Percentiles rank a stretch among this genome's conserved stretches.
phyloP scores from a whole-genome alignment of 2,797 vertebrate genomes.

The Dryobates pubescens region DNA sequence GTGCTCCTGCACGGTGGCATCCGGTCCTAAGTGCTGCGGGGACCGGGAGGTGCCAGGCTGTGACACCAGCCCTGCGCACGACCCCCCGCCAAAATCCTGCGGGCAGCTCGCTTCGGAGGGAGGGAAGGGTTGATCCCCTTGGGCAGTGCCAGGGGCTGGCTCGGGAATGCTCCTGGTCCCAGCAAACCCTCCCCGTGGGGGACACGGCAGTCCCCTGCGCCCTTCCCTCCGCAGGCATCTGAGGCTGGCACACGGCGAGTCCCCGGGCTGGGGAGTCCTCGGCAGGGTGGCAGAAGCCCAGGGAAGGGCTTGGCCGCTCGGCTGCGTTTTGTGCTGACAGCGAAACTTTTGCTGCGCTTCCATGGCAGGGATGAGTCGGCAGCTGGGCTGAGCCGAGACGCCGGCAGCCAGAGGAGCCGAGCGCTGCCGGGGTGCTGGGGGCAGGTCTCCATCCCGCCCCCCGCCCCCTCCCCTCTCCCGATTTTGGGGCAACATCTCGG shows the following conservation, averaged over 20 bases:
- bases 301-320: background rate
- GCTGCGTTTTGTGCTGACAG: conserved; percentile 10
- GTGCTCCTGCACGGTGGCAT: background rate
- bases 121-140: fast-evolving
- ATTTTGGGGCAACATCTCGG: fast-evolving
- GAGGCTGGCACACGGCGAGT: background rate
- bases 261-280: fast-evolving
- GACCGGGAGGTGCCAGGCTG: background rate
- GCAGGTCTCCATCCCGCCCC: background rate
- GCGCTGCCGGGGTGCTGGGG: background rate
- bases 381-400: conserved; percentile 12
- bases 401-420: background rate
- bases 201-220: background rate
- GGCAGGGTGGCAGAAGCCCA: background rate
- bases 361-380: conserved; percentile 60
- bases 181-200: background rate
- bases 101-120: fast-evolving
- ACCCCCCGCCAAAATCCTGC: background rate
- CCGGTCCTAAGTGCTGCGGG: fast-evolving
- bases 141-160: background rate
- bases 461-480: no score
- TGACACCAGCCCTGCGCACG: background rate
- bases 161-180: background rate
- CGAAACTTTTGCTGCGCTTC: conserved; percentile 36
- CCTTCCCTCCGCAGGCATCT: fast-evolving